Conservation (phyloP, 2,888 invertebrate species). For the Drosophila eohydei region DNA sequence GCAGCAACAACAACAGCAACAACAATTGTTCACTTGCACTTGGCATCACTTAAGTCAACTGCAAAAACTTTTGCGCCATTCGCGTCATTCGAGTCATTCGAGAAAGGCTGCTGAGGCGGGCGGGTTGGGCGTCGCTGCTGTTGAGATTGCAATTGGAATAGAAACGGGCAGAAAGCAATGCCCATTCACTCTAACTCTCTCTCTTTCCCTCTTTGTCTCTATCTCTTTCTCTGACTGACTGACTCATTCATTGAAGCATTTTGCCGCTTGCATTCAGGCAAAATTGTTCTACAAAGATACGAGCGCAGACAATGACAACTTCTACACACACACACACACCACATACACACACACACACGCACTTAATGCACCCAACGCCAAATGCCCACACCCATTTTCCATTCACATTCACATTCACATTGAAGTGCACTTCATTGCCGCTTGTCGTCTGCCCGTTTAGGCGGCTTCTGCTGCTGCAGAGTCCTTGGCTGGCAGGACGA, state of each 20-base stretch:
- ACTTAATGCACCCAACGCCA: conserved; percentile 44
- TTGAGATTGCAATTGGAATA: conserved; percentile 19
- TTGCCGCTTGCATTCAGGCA: conserved; percentile 74
- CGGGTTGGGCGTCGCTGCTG: neutral
- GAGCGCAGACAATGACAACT: conserved; percentile 51
- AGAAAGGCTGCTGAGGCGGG: conserved; percentile 21
- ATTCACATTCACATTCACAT: conserved; percentile 63
- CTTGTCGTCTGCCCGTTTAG: conserved; percentile 56
- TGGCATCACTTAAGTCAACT: conserved; percentile 67
- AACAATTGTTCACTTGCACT: conserved; percentile 71
- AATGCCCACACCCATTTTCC: conserved; percentile 46
- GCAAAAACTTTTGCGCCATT: conserved; percentile 61
- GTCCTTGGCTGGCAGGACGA: conserved; percentile 26
- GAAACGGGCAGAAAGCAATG: conserved; percentile 11
- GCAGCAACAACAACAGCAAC: conserved; percentile 43
- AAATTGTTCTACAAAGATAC: conserved; percentile 76
- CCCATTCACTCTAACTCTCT: conserved; percentile 15
- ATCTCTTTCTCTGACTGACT: conserved; percentile 7
- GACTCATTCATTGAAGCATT: conserved; percentile 72
- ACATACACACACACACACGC: conserved; percentile 25
- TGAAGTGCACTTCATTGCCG: conserved; percentile 78
- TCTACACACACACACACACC: conserved; percentile 23
- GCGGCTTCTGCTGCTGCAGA: conserved; percentile 36
- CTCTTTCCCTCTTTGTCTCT: neutral
- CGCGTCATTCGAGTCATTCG: conserved; percentile 50